Evolutionary conservation across 2,888 invertebrate genomes (phyloP), one percentile per base, ranked within the genome.

Genomic region (Caenorhabditis sp.): DNA sequence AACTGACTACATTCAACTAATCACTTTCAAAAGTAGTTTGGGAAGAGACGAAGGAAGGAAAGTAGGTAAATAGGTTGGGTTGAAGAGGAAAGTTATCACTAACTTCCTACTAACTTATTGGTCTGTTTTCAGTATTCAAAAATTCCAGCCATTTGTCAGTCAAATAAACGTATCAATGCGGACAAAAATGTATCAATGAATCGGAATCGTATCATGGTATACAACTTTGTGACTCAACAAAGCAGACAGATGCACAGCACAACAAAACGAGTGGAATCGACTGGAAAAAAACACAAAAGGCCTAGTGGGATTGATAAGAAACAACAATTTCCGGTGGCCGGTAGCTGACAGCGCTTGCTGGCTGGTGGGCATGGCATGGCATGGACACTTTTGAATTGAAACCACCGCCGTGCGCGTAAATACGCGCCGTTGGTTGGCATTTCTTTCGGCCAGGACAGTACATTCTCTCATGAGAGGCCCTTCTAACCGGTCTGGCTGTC

Each of bases 301-400:
- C 18, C 6, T 13, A 11, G 40, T 2, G 2, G 13, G 18, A 55
- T 22, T 72, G 72, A 64, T 64, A 72, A 72, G 72, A 64, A 72
- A 72, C 64, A 74, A 74, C 65, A 65, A 65, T 40, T 74, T 74
- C 65, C 74, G 28, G 32, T 20, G 61, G 62, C 53, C 11, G 4
- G 44, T 4, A 22, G 50, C 35, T 0, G 32, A 8, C n/a, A n/a
- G n/a, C n/a, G n/a, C n/a, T n/a, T n/a, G n/a, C n/a, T n/a, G n/a
- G n/a, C n/a, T n/a, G 26, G 28, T 18, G 60, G 61, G n/a, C 56
- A 51, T 37, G 40, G 53, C 51, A 51, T 26, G n/a, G 22, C 9
- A 32, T 20, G 51, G 62, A 64, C 55, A 72, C n/a, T 50, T 72
- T 56, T 65, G 74, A 74, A 74, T 74, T 74, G 74, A 74, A 74